Evolutionary conservation across 1,140 invertebrate genomes (phyloP).

Genomic region (Psix sp.): DNA sequence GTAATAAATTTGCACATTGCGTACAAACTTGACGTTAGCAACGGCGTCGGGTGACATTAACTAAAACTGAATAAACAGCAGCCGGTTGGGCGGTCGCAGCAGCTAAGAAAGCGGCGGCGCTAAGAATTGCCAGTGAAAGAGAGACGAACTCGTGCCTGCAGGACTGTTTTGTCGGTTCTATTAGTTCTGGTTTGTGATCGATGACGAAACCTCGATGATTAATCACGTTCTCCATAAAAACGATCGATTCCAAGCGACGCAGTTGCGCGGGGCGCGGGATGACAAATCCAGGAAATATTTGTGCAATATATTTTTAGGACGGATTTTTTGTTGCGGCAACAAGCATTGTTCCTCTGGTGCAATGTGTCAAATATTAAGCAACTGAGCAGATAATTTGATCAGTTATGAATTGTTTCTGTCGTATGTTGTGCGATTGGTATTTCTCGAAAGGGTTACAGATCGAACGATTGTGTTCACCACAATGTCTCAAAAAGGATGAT

Average conservation of each 20-base stretch:
- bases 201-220: slow-evolving; percentile 15
- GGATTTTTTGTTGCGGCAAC: not conserved
- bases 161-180: slow-evolving; percentile 15
- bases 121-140: slow-evolving; percentile 19
- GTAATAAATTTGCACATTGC: slow-evolving; percentile 57
- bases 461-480: too few species aligned
- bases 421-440: too few species aligned
- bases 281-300: slow-evolving; percentile 5
- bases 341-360: too few species aligned
- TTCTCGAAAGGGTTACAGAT: too few species aligned
- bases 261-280: not conserved
- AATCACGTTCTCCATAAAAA: slow-evolving; percentile 7
- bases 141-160: slow-evolving; percentile 12
- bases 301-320: not conserved
- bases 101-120: slow-evolving; percentile 1
- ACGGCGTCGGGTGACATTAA: slow-evolving; percentile 66
- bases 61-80: slow-evolving; percentile 72
- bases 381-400: too few species aligned
- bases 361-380: too few species aligned
- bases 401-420: too few species aligned
- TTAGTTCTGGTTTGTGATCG: slow-evolving; percentile 1
- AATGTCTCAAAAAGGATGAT: too few species aligned
- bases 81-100: slow-evolving; percentile 30
- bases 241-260: slow-evolving; percentile 1
- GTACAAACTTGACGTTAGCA: slow-evolving; percentile 53